Evolutionary conservation across 2,113 vertebrate species (phyloP).

Genomic region (Grus americana): DNA sequence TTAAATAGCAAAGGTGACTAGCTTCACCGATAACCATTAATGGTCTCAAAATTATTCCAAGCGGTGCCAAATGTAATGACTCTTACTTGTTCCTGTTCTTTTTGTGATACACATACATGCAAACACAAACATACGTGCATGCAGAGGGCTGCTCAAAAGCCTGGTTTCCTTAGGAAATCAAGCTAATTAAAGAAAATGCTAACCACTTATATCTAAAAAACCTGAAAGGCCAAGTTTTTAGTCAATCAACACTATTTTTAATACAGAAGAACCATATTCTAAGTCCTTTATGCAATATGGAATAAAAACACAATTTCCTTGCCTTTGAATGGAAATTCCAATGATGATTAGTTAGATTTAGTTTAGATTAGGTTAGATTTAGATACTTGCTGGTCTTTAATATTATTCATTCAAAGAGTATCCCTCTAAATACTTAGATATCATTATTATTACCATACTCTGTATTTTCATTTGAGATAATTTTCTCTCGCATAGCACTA

Average conservation of each 20-base stretch:
- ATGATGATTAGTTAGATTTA: background rate
- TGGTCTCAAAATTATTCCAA: background rate
- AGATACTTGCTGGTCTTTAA: background rate
- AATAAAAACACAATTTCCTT: background rate
- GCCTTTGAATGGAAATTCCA: background rate
- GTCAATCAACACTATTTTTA: background rate
- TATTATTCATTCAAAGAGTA: background rate
- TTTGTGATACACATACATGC: background rate
- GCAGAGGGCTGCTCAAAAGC: background rate
- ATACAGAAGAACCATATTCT: background rate
- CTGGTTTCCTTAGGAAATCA: background rate
- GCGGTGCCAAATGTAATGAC: background rate
- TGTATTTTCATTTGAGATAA: background rate
- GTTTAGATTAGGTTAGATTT: background rate
- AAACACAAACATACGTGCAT: background rate
- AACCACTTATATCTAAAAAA: background rate
- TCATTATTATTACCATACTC: background rate
- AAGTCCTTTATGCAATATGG: background rate
- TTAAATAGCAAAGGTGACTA: background rate
- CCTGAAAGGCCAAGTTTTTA: background rate
- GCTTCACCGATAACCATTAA: background rate
- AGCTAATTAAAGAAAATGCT: background rate
- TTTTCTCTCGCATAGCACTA: background rate
- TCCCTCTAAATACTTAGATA: background rate
- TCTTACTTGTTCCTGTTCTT: background rate